These are phyloP conservation scores for Heliothis subflexa DNA, from an alignment of 1,140 invertebrate species.

Conservation along the genomic window DNA sequence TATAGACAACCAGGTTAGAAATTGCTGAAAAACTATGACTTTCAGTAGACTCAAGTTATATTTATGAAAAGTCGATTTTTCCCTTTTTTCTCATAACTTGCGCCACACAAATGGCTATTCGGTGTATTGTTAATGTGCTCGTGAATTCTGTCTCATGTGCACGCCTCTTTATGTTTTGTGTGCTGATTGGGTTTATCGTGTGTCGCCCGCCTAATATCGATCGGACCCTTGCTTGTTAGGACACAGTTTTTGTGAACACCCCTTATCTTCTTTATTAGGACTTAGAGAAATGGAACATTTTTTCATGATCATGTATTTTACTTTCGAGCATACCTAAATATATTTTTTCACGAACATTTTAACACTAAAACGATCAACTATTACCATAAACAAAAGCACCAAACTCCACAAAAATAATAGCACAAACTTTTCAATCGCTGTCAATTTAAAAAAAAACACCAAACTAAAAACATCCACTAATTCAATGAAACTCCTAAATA, in stretches of 20 bases:
- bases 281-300: not conserved
- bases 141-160: conserved; percentile 58
- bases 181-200: conserved; percentile 74
- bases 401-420: not conserved
- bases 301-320: not conserved
- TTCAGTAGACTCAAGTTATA: no score
- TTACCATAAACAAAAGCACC: not conserved
- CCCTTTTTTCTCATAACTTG: conserved; percentile 47
- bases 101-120: conserved; percentile 44
- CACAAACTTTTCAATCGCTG: not conserved
- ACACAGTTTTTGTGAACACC: not conserved
- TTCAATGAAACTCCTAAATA: conserved; percentile 28
- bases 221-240: not conserved
- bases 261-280: not conserved
- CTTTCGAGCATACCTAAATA: no score
- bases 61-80: no score
- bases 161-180: conserved; percentile 74
- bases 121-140: conserved; percentile 69
- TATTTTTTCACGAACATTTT: no score
- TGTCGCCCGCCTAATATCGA: conserved; percentile 39
- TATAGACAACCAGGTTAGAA: no score
- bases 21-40: no score
- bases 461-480: not conserved
- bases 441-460: conserved; percentile 8
- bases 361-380: no score